These are phyloP conservation scores for Pyrocephalus nanus DNA, from an alignment of 2,797 vertebrate species.

Conservation along the genomic window DNA sequence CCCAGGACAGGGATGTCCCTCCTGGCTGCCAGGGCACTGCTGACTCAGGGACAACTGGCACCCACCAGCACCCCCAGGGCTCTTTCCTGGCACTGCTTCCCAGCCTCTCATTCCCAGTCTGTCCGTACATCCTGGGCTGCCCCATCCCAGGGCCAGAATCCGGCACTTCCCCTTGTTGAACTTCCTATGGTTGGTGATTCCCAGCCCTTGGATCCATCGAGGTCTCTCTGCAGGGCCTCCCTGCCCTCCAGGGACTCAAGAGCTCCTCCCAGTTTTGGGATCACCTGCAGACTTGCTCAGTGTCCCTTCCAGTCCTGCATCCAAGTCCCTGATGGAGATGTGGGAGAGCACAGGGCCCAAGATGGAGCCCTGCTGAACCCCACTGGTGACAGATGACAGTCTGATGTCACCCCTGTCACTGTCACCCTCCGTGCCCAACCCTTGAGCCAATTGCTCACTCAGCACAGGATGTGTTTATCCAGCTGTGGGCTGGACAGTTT, in stretches of 20 bases:
- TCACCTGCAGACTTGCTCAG: no score
- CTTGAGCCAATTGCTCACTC: neutral
- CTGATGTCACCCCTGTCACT: neutral
- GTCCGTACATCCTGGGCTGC: neutral
- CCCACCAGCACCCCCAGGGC: neutral
- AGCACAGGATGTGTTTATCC: neutral
- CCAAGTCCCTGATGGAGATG: neutral
- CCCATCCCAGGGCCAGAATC: neutral
- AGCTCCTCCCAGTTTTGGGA: no score
- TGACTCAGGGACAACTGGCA: neutral
- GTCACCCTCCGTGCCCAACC: neutral
- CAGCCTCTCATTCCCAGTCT: neutral
- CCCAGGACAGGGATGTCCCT: neutral
- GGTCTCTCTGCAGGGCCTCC: neutral
- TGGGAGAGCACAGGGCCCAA: no score
- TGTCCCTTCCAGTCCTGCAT: no score
- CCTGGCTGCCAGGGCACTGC: neutral
- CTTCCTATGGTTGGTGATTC: neutral
- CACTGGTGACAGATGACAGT: neutral
- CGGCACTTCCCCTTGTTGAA: neutral
- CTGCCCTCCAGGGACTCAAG: no score
- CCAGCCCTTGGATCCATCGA: fast-evolving
- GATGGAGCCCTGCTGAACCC: neutral
- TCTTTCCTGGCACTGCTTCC: neutral
- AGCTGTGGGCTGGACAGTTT: neutral